A percentile compares a stretch with the other conserved stretches of the same genome.
Conservation (phyloP, 1,140 invertebrate species). For the Brachionus plicatilis region DNA sequence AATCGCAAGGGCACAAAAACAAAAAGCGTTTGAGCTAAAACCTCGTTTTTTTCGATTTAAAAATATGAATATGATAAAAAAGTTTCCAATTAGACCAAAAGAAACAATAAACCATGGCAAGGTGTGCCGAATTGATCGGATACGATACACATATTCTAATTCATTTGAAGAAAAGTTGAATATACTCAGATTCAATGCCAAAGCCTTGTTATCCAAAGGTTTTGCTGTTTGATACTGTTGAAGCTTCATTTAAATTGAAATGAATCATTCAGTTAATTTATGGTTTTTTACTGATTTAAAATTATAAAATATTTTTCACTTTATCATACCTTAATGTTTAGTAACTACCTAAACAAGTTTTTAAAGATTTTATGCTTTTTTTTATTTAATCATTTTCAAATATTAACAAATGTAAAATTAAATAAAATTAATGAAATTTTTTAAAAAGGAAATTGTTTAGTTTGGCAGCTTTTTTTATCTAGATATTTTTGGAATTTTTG, state of each 20-base stretch:
- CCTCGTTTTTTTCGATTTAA: neutral
- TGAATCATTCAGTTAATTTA: neutral
- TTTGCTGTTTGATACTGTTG: neutral
- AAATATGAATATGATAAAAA: slow-evolving; percentile 1
- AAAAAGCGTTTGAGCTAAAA: slow-evolving; percentile 21
- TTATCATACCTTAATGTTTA: neutral
- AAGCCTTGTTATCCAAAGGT: neutral
- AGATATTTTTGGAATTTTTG: no score
- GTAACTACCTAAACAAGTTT: neutral
- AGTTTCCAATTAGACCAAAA: slow-evolving; percentile 23
- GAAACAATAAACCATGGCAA: neutral
- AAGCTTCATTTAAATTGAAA: neutral
- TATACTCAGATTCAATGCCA: neutral
- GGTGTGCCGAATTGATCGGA: neutral
- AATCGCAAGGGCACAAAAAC: neutral
- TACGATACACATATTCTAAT: neutral
- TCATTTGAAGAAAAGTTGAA: slow-evolving; percentile 6
- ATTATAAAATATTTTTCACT: neutral
- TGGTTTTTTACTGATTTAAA: neutral
- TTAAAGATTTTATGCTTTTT: neutral
- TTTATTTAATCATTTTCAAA: neutral
- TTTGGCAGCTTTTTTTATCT: no score
- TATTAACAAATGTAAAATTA: no score
- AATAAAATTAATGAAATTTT: no score
- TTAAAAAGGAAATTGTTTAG: no score